These are phyloP conservation scores for Zaprionus capensis DNA, from an alignment of 1,140 invertebrate species.

Conservation along the genomic window DNA sequence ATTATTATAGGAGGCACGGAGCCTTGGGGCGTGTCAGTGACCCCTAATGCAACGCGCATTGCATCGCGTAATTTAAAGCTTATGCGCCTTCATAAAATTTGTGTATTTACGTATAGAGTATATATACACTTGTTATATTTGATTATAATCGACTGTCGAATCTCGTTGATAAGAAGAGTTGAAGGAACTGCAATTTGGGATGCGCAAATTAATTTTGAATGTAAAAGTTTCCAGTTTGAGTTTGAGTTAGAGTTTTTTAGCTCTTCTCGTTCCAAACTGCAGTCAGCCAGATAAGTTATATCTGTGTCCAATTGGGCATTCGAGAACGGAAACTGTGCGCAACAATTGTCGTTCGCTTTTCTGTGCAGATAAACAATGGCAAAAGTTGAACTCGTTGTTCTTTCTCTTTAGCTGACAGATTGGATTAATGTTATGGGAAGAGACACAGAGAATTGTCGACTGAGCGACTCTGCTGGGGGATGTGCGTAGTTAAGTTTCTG, in stretches of 20 bases:
- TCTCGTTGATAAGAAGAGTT: not conserved
- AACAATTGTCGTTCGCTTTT: constrained; percentile 40
- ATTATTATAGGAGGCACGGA: not conserved
- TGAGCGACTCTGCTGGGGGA: not conserved
- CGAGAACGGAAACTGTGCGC: constrained; percentile 33
- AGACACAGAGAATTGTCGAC: not conserved
- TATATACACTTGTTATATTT: not conserved
- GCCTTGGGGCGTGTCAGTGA: constrained; percentile 14
- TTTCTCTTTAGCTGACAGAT: constrained; percentile 1
- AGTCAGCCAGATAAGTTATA: constrained; percentile 23
- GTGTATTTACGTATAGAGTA: not conserved
- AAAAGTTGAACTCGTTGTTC: constrained; percentile 33
- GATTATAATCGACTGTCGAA: constrained; percentile 5
- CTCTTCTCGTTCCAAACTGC: constrained; percentile 6
- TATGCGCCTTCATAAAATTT: not conserved
- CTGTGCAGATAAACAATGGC: constrained; percentile 28
- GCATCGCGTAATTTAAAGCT: not conserved
- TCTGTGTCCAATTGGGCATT: constrained; percentile 32
- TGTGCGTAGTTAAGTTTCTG: constrained; percentile 1
- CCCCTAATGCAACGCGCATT: constrained; percentile 4
- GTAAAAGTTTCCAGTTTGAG: not conserved
- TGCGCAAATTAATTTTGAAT: constrained; percentile 4
- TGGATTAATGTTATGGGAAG: not conserved
- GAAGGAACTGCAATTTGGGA: constrained; percentile 4
- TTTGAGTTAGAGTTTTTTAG: constrained; percentile 16